phyloP scores from a whole-genome alignment of 2,113 vertebrate species.

The Hippocampus abdominalis region DNA sequence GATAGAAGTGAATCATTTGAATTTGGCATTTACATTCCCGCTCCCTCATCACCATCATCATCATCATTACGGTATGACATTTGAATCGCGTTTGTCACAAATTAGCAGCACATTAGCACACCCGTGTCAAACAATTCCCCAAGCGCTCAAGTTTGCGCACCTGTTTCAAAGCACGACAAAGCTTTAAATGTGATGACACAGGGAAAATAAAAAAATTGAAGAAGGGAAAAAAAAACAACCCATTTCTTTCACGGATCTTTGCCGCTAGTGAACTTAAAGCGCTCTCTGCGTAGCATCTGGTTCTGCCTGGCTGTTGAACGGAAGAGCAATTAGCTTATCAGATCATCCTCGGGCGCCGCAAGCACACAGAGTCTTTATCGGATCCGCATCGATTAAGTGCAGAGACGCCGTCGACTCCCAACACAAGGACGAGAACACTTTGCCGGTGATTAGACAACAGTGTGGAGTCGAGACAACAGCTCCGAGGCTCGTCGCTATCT shows the following conservation, averaged over 20 bases:
- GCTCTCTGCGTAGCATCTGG: conserved; percentile 27
- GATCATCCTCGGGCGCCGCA: conserved; percentile 54
- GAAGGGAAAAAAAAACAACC: background rate
- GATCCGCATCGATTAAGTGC: conserved; percentile 58
- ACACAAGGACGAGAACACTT: conserved; percentile 16
- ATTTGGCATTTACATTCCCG: conserved; percentile 73
- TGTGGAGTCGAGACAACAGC: conserved; percentile 35
- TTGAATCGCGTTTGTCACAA: conserved; percentile 72
- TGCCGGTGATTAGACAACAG: conserved; percentile 50
- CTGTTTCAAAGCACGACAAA: too few relatives aligned
- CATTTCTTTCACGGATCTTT: conserved; percentile 38
- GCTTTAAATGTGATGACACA: background rate
- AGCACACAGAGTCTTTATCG: conserved; percentile 57
- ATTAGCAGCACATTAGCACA: conserved; percentile 68
- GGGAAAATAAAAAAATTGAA: background rate
- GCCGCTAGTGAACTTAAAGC: conserved; percentile 23
- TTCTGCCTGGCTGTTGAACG: conserved; percentile 34
- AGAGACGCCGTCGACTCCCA: conserved; percentile 52
- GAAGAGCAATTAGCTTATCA: conserved; percentile 63
- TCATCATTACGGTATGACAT: conserved; percentile 72
- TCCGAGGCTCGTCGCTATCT: conserved; percentile 37
- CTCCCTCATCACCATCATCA: conserved; percentile 18
- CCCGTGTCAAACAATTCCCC: conserved; percentile 53
- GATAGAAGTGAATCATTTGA: conserved; percentile 75
- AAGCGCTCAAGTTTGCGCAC: too few relatives aligned